Percentiles rank a stretch among this genome's conserved stretches.
Evolutionary conservation across 2,113 vertebrate species (phyloP).

Genomic region (Hippolais icterina): DNA sequence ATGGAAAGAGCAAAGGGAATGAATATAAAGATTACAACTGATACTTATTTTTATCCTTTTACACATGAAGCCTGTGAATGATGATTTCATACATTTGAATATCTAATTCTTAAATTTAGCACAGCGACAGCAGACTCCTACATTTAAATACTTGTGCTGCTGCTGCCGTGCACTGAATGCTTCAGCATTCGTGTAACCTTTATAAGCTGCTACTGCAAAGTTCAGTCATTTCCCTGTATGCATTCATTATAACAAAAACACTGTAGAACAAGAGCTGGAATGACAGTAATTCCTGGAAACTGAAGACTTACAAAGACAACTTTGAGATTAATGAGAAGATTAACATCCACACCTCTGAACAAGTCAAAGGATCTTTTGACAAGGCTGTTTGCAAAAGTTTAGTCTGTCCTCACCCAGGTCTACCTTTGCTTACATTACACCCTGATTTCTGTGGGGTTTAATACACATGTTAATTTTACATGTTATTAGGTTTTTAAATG

Average conservation of each 20-base stretch:
- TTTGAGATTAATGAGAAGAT: neutral
- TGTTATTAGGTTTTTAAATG: neutral
- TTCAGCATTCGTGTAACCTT: conserved; percentile 22
- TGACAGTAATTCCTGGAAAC: neutral
- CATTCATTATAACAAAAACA: neutral
- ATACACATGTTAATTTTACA: too few species aligned
- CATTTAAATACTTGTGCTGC: neutral
- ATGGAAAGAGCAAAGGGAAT: neutral
- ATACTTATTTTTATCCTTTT: neutral
- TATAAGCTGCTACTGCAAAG: neutral
- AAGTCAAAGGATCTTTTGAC: neutral
- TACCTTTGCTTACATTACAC: neutral
- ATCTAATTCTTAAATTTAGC: neutral
- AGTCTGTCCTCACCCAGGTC: neutral
- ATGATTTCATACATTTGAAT: neutral
- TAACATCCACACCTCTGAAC: neutral
- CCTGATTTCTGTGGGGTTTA: neutral
- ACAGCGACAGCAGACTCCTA: neutral
- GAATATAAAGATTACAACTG: neutral
- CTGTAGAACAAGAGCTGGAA: neutral
- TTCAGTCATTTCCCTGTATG: neutral
- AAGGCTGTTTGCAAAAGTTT: neutral
- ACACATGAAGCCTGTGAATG: neutral
- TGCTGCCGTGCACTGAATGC: neutral
- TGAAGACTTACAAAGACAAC: neutral